Conservation (phyloP, 2,113 vertebrate genomes). For the Psittacula cyanocephala region DNA sequence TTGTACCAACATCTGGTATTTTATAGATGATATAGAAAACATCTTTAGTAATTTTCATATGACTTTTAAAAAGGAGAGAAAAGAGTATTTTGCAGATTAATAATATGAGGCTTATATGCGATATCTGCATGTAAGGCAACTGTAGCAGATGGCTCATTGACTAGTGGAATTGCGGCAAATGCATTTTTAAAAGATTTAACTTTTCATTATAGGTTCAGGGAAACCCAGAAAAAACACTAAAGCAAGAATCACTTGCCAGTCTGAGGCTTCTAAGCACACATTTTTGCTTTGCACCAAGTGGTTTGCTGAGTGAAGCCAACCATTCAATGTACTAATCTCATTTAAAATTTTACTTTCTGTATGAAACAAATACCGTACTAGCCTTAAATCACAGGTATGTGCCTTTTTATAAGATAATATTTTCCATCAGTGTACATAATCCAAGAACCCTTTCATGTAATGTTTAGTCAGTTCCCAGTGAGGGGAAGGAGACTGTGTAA, state of each 20-base stretch:
- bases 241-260: slow-evolving; percentile 54
- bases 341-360: slow-evolving; percentile 64
- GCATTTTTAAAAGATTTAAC: slow-evolving; percentile 34
- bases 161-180: slow-evolving; percentile 41
- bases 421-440: slow-evolving; percentile 69
- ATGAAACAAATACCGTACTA: slow-evolving; percentile 71
- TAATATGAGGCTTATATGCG: slow-evolving; percentile 43
- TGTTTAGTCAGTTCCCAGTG: not conserved
- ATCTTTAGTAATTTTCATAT: slow-evolving; percentile 75
- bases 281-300: slow-evolving; percentile 63
- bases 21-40: slow-evolving; percentile 75
- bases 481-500: slow-evolving; percentile 10
- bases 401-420: slow-evolving; percentile 82
- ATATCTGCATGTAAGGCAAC: not conserved
- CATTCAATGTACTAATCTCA: slow-evolving; percentile 50
- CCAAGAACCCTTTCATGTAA: slow-evolving; percentile 39
- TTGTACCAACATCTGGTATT: slow-evolving; percentile 77
- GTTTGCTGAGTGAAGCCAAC: slow-evolving; percentile 30
- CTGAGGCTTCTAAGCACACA: slow-evolving; percentile 54
- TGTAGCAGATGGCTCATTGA: slow-evolving; percentile 27
- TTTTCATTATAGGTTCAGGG: slow-evolving; percentile 10
- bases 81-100: slow-evolving; percentile 72
- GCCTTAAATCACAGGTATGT: slow-evolving; percentile 88
- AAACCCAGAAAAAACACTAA: slow-evolving; percentile 43
- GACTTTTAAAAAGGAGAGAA: slow-evolving; percentile 67